Evolutionary conservation across 2,797 vertebrate species (phyloP).

Genomic region (Artibeus lituratus): DNA sequence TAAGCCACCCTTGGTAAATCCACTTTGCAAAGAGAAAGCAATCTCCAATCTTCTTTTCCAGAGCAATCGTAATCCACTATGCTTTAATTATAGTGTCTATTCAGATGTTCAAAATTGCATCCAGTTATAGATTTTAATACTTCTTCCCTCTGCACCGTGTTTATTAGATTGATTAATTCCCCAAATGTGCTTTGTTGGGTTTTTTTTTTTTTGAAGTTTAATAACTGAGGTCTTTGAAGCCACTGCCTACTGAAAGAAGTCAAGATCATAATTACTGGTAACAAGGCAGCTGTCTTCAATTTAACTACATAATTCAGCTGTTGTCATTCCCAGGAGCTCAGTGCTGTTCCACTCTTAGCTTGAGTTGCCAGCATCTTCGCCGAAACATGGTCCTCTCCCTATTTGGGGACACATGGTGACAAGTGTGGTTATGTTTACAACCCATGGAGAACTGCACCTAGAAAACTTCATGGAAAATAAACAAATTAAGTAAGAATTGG

Average conservation of each 20-base stretch:
- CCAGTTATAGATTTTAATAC: constrained; percentile 72
- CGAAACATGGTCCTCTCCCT: background rate
- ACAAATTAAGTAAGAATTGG: background rate
- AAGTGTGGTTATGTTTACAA: background rate
- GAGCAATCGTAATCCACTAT: constrained; percentile 69
- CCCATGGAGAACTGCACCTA: background rate
- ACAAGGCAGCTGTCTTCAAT: background rate
- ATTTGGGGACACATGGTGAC: background rate
- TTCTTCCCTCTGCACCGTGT: constrained; percentile 60
- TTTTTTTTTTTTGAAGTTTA: constrained; percentile 60
- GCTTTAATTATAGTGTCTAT: constrained; percentile 70
- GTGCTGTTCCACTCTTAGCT: too few relatives aligned
- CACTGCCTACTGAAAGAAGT: constrained; percentile 51
- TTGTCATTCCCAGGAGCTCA: background rate
- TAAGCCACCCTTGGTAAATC: constrained; percentile 60
- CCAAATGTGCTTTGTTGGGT: constrained; percentile 62
- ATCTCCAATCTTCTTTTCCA: constrained; percentile 63
- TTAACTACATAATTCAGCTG: background rate
- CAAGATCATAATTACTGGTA: constrained; percentile 10
- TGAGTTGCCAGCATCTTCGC: background rate
- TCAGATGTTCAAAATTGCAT: constrained; percentile 66
- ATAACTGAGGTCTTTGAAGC: constrained; percentile 61
- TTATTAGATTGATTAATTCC: constrained; percentile 71
- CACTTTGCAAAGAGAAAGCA: constrained; percentile 58
- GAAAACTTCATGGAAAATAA: background rate